Evolutionary conservation across 2,113 vertebrate genomes (phyloP), one percentile per base, ranked within the genome.

Genomic region (Semicossyphus pulcher): DNA sequence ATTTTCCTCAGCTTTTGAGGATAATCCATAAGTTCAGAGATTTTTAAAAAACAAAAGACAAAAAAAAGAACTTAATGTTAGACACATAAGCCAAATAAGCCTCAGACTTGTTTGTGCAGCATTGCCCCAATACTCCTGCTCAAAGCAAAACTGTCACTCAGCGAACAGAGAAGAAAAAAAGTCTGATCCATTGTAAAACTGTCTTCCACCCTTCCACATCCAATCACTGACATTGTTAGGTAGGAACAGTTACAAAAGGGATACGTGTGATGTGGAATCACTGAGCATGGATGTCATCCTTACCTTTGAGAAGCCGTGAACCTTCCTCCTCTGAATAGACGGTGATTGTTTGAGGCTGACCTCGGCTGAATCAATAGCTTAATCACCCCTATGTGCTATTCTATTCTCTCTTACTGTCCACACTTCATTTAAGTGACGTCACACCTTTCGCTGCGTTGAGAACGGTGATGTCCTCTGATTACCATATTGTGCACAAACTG

Each of bases 301-400:
- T n/a, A 7, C 14, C 29, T 39, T 14, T 70, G 23, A 61, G 45
- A 73, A 37, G 52, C 39, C 51, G 11, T 10, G 21, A 25, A 8
- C 28, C 10, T 2, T 31, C 28, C 31, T 11, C 34, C 52, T 29
- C 53, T 68, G 47, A 80, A 76, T 60, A 76, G 41, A 31, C 5
- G 16, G 10, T 76, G 66, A 64, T 64, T 69, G 80, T 48, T 26
- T 18, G 34, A 16, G 58, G 36, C 20, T 58, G 14, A 26, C 68
- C 57, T 45, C 14, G 1, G 39, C 44, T 41, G 48, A 73, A 48
- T 58, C 1, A 18, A 16, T 56, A 71, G 61, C 71, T 65, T 16
- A 48, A 36, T 44, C 5, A 25, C 34, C 15, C n/a, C 12, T 41
- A 11, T 20, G 4, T 15, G 32, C 5, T 29, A 11, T 36, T n/a